Evolutionary conservation across 1,140 invertebrate species (phyloP), one percentile per base, ranked within the genome.

Genomic region (Daktulosphaira vitifoliae): DNA sequence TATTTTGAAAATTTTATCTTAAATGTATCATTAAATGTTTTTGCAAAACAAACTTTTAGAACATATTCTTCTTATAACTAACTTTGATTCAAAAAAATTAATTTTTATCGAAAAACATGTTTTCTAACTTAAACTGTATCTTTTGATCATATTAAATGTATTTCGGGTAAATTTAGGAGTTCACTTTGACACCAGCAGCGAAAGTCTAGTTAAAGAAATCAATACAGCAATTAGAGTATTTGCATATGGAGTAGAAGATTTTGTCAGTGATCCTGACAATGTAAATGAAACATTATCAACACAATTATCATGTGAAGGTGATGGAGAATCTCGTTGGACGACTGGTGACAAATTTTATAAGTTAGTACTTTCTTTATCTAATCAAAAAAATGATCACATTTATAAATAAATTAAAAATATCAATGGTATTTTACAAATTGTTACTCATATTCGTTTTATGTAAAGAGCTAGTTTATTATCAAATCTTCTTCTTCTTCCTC

Each of bases 181-280:
- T 0, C 90, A 95, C 74, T 95, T 93, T 70, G 90, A 95, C 72
- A 93, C 91, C 18, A 87, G 85, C 54, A 86, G 84, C 66, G 78
- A 81, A 0, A 85, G 86, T 25, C 75, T 94, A 6, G 85, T 91
- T 67, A 85, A 84, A 67, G 89, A 92, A 73, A 92, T 94, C 42
- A 86, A 88, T 3, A 90, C 89, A 20, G 90, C 89, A 3, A 87
- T 94, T 23, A 89, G 90, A 73, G 90, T 94, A 54, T 94, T 91
- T 73, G 90, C 89, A 15, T 88, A 92, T 69, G 92, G 90, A 0
- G 89, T 93, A 1, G 89, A 93, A 73, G 84, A 87, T 49, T 93
- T 91, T 72, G 76, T 89, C 0, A 86, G 83, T 37, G 88, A 92
- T 71, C 78, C 81, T 0, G 77, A 78, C 11, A 88, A 89, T 72